Evolutionary conservation across 2,113 vertebrate genomes (phyloP), one percentile per base, ranked within the genome.

Genomic region (Gambusia holbrooki): DNA sequence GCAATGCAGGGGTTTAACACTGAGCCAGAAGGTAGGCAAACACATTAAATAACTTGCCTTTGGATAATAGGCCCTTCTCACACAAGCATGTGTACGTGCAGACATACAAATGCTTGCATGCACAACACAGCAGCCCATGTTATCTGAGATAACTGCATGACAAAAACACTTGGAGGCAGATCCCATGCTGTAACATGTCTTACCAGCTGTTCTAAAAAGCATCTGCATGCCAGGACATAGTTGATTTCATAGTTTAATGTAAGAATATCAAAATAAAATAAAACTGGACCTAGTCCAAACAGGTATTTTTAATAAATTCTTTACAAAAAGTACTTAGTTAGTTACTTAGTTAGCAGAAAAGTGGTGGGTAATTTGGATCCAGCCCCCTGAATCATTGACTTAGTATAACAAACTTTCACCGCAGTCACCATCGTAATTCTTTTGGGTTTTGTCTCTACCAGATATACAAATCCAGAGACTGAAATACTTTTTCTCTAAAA

Each of bases 1-100:
- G 93, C 93, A 94, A 92, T 94, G 93, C 93, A 94, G 93, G 89
- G 93, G 91, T 94, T 94, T 93, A 94, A 92, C 86, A 82, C 84
- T 69, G 90, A 92, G 86, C 88, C 69, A 78, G 81, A 77, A 89
- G 86, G 87, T 73, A 88, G 84, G 77, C 77, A 62, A 82, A 82
- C 79, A 82, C 84, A 88, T 90, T 88, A 85, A 85, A 86, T 76
- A 87, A 79, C n/a, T 37, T 74, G 69, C 74, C 80, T 65, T 77
- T 42, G 30, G 70, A 66, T 48, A 62, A 79, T 85, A 84, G 72
- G 66, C 3, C 54, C 28, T 33, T 54, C 74, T 74, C 73, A 48
- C 37, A 73, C 30, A 72, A 28, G 61, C 37, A 35, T 4, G 37
- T 60, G 30, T 19, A 37, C 60, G 74, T 73, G 71, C 66, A 66